These are phyloP conservation scores for Diadema setosum DNA, from an alignment of 35 echinoderm and acorn worm species.

Conservation along the genomic window DNA sequence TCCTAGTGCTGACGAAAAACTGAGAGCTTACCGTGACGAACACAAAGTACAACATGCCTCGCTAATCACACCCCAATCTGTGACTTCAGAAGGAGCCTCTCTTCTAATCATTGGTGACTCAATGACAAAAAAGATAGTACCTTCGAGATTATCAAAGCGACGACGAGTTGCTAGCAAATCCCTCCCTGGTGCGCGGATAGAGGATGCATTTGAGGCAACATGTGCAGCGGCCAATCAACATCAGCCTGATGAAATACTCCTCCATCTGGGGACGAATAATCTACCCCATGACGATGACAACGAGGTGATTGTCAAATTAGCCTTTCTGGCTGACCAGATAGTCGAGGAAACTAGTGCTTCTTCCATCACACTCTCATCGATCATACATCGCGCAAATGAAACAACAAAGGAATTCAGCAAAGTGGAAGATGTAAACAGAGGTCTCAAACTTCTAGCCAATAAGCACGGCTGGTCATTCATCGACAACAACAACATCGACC, in stretches of 20 bases:
- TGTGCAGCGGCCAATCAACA: not conserved
- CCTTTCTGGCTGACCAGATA: not conserved
- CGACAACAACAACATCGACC: not conserved
- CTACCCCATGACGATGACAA: not conserved
- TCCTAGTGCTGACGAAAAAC: too few species aligned
- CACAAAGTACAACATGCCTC: too few species aligned
- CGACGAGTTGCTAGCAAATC: not conserved
- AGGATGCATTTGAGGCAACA: not conserved
- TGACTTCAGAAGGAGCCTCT: too few species aligned
- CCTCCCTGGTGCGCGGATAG: not conserved
- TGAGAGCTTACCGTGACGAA: too few species aligned
- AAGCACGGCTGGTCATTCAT: not conserved
- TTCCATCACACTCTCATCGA: not conserved
- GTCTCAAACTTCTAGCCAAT: not conserved
- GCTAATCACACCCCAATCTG: too few species aligned
- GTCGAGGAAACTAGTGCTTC: not conserved
- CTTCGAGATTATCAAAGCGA: constrained; percentile 8
- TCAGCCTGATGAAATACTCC: not conserved
- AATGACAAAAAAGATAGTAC: not conserved
- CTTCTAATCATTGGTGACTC: not conserved
- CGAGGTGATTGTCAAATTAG: not conserved
- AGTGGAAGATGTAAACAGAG: not conserved
- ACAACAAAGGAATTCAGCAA: not conserved
- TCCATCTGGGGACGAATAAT: constrained; percentile 9
- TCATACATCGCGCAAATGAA: not conserved